These are phyloP conservation scores for Antheraea pernyi DNA, from an alignment of 1,140 invertebrate genomes.

Conservation along the genomic window DNA sequence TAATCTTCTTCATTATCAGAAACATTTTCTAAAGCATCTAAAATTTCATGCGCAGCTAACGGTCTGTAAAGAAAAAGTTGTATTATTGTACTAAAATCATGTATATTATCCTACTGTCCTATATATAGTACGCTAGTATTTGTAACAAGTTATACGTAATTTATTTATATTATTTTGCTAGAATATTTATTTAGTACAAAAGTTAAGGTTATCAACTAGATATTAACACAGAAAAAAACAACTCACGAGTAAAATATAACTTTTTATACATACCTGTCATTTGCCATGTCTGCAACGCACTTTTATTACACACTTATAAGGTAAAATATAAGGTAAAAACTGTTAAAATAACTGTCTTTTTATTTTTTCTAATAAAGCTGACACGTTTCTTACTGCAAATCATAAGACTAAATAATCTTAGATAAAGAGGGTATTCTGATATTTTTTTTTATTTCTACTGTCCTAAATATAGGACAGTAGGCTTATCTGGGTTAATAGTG, in stretches of 20 bases:
- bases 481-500: no score
- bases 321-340: constrained; percentile 41
- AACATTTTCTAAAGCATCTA: constrained; percentile 40
- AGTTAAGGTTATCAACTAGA: constrained; percentile 47
- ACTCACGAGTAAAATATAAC: constrained; percentile 39
- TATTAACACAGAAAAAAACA: constrained; percentile 46
- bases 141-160: constrained; percentile 47
- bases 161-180: constrained; percentile 29
- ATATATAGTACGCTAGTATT: constrained; percentile 52
- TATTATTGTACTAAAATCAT: constrained; percentile 52
- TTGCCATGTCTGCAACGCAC: constrained; percentile 46
- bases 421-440: constrained; percentile 12
- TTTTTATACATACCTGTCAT: constrained; percentile 47
- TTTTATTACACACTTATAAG: constrained; percentile 47
- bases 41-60: constrained; percentile 52
- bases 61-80: constrained; percentile 50
- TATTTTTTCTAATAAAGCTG: constrained; percentile 39
- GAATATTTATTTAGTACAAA: constrained; percentile 37
- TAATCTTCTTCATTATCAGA: constrained; percentile 28
- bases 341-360: constrained; percentile 27
- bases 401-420: constrained; percentile 43
- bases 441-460: background rate
- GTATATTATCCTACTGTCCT: constrained; percentile 53
- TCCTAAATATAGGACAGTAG: no score
- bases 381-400: constrained; percentile 41